Base-by-base conservation (phyloP, 2,113 vertebrate genomes). In the Pseudonaja textilis region DNA sequence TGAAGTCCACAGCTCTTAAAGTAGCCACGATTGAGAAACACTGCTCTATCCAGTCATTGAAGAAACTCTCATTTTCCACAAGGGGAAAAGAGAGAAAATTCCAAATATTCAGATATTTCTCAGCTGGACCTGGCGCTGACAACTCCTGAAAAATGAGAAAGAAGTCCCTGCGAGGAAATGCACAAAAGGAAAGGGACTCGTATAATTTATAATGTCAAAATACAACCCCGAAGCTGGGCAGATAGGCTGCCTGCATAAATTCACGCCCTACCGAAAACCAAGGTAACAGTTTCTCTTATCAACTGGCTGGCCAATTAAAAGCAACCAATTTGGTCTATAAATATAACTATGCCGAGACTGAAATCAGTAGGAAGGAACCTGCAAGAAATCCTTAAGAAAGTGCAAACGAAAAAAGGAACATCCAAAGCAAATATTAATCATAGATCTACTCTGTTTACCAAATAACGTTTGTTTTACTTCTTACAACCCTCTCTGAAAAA, bases 211-310 rank as follows among this genome's bases (percentile, higher is more conserved):
- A 88, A 93, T 87, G 5, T 90, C 47, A 90, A 81, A 92, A 42
- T n/a, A 93, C 52, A 94, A n/a, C 89, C 93, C 64, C 64, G 90
- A n/a, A 94, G 45, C 29, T 93, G 93, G 92, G 57, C 25, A 47
- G 89, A 95, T 52, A 56, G 55, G 90, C 88, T 42, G 89, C 86
- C 34, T 90, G 45, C 92, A 90, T 85, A 87, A 94, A 94, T 92
- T 95, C 91, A 57, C 45, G 39, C 56, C 23, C 2, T 34, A 55
- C 10, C 39, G 55, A 26, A 89, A 94, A 94, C 93, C 92, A 92
- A 59, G 90, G 94, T 54, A 94, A 81, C 94, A 7, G 90, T 88
- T 91, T 55, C 93, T 74, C 92, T 34, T 93, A 47, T 69, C 87
- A 91, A 89, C 87, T 87, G 74, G 88, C 14, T 56, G 86, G 81